These are phyloP conservation scores for Diarsia mendica DNA, from an alignment of 2,888 invertebrate species.

Conservation along the genomic window DNA sequence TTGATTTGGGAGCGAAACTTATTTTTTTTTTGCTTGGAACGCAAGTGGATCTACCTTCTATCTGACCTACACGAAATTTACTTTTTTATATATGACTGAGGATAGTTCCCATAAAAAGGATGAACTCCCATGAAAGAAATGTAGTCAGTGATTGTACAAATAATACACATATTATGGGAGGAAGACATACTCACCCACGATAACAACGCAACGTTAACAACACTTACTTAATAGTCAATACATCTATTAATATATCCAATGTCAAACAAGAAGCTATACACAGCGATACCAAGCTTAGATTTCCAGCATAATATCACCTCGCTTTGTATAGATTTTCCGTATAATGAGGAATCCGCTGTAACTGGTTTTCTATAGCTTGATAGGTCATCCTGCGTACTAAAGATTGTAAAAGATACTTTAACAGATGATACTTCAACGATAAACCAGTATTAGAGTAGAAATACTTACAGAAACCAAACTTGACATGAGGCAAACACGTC, in stretches of 20 bases:
- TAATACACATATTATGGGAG: too few species aligned
- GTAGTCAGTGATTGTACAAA: neutral
- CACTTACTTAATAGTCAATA: neutral
- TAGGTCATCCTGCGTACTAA: neutral
- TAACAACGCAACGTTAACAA: too few species aligned
- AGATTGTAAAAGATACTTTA: conserved; percentile 26
- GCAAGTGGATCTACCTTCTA: too few species aligned
- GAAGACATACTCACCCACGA: too few species aligned
- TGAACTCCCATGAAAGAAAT: neutral
- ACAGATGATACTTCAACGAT: conserved; percentile 18
- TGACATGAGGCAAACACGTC: conserved; percentile 14
- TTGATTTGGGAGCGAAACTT: conserved; percentile 29
- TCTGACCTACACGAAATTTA: neutral
- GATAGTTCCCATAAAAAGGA: neutral
- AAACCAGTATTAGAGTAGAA: neutral
- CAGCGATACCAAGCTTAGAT: too few species aligned
- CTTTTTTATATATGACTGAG: too few species aligned
- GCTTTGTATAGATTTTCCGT: too few species aligned
- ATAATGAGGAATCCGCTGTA: too few species aligned
- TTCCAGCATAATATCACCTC: too few species aligned
- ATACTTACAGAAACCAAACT: conserved; percentile 2
- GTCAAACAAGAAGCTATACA: conserved; percentile 9
- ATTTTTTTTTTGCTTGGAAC: conserved; percentile 17
- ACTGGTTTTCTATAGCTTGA: too few species aligned
- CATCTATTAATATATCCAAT: conserved; percentile 46